Base-by-base conservation (phyloP, 2,113 vertebrate species). In the Saguinus imperator region DNA sequence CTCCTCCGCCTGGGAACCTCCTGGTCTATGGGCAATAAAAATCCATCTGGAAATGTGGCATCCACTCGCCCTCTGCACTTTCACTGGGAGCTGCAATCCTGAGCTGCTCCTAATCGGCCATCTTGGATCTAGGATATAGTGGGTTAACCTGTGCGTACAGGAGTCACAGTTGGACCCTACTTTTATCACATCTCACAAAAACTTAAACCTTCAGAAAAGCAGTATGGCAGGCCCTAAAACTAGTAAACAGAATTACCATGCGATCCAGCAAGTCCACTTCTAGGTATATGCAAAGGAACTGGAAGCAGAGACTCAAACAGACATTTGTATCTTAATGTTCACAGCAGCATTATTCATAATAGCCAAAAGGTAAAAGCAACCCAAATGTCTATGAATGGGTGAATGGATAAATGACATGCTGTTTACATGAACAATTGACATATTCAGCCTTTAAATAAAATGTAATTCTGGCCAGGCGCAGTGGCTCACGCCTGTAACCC, bases 281-380 rank as follows among this genome's bases (percentile, higher is more conserved):
- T 6, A 79, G 37, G 52, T 32, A 0, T 5, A 55, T 4, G 27
- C 43, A 2, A 29, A 25, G 23, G 23, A 75, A 27, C 0, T 3
- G 1, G 52, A 80, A 55, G 43, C 23, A 61, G 32, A 37, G 5
- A 64, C 43, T 77, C 43, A 43, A 75, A 75, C 23, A 9, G 43
- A 8, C 45, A 77, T 29, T 9, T 48, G 43, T 27, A 48, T 14
- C 23, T 17, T 43, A 77, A 16, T 32, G 75, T 48, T 77, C 27
- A 77, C 43, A 77, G 75, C 43, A 32, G 14, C 43, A 48, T 48
- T 10, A 32, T 48, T 77, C 75, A 77, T 16, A 77, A 48, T 10
- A 48, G 75, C 75, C 75, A 77, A 29, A 29, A 77, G 43, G 29
- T 18, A 8, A 16, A 77, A 77, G 45, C 75, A 48, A 77, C 27